Evolutionary conservation across 2,113 vertebrate species (phyloP), one percentile per base, ranked within the genome.

Genomic region (Suncus etruscus): DNA sequence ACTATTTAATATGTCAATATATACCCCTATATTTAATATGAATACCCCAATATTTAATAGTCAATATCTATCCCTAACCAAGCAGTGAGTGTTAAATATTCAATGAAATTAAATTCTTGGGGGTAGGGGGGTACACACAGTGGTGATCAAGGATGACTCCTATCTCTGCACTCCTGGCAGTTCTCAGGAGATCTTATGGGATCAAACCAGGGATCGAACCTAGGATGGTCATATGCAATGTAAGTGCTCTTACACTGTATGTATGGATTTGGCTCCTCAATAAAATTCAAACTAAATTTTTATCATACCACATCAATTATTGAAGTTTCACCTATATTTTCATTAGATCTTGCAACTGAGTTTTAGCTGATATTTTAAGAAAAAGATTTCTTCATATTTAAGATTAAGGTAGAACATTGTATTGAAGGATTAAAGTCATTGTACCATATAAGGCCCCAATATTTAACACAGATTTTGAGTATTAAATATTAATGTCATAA

Each of bases 91-190:
- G 12, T 68, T 87, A 77, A 15, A 45, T 47, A 94, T 84, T 39
- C n/a, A 22, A 82, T 45, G 25, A 65, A 50, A 74, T 83, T 47
- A 85, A 94, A 94, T 88, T 91, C 74, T 76, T 54, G 10, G 2
- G 51, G 3, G 11, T 15, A 51, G 7, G 18, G 18, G 58, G 58
- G 16, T 20, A 15, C 58, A 61, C 58, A 16, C 14, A 61, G 58
- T 20, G 22, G 58, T 61, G 16, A 3, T 61, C 58, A 61, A 20
- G 58, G 58, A 6, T 61, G 18, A 22, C 18, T 61, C 58, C 18
- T 61, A 16, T 18, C 58, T 61, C 58, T 61, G 58, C 58, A 61
- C 58, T 61, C 18, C 58, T 61, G 58, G 58, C 16, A 61, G 16
- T 61, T 61, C 58, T 61, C 6, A 54, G 58, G 58, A 20, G 18